Evolutionary conservation across 2,888 invertebrate species (phyloP).

Genomic region (Dugesia japonica): DNA sequence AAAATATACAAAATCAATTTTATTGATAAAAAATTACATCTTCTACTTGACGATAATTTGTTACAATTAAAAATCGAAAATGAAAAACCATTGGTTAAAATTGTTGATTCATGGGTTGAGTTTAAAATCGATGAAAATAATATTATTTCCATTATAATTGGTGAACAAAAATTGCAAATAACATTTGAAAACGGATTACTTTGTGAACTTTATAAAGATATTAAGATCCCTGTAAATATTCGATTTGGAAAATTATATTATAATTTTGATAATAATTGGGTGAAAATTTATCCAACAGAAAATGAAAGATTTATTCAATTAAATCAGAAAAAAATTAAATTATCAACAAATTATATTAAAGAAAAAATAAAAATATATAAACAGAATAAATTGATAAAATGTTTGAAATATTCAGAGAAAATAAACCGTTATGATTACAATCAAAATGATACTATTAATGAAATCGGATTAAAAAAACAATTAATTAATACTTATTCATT

Average conservation of each 20-base stretch:
- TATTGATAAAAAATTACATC: neutral
- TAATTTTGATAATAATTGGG: neutral
- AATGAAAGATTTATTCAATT: neutral
- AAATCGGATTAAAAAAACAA: no score
- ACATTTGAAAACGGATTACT: neutral
- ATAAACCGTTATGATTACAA: no score
- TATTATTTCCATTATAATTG: neutral
- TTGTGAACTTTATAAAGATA: neutral
- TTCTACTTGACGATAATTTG: neutral
- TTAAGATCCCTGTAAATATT: neutral
- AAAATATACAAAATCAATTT: neutral
- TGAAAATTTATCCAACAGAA: neutral
- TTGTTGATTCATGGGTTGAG: neutral
- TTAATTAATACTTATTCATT: no score
- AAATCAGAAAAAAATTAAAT: no score
- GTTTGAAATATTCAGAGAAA: no score
- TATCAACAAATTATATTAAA: no score
- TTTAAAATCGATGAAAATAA: neutral
- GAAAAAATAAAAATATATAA: no score
- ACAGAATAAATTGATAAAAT: no score
- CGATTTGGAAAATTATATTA: neutral
- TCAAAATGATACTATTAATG: no score
- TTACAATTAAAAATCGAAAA: neutral
- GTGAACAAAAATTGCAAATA: neutral
- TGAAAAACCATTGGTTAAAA: neutral